Base-by-base conservation (phyloP, 64 coral and sea anemone species). In the Trachythela sp. region DNA sequence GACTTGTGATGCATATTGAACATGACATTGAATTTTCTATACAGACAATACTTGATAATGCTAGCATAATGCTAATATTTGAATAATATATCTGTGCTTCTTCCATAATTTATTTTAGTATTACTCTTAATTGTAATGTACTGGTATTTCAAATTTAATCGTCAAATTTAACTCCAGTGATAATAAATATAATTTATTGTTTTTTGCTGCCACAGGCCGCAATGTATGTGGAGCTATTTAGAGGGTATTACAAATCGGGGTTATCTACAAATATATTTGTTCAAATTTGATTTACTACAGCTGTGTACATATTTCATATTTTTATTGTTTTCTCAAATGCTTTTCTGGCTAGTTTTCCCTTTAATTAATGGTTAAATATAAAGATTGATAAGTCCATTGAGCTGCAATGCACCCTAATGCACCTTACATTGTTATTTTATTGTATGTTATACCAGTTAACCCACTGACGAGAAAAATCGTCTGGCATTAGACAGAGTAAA, bases 1-100 rank as follows among this genome's bases (percentile, higher is more conserved):
- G 89, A 91, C 50, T 59, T 48, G 31, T 91, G 20, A 91, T 64
- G 13, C 24, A 64, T 18, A 6, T 4, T 45, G 42, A 11, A 45
- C 11, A 11, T 45, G 11, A 45, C 42, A 45, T 45, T 64, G 24
- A 64, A 64, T 64, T 24, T 64, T n/a, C 56, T 27, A n/a, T 11
- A n/a, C 26, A 64, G 8, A 8, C 17, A 64, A 64, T 1, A 26
- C 24, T 20, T 64, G 56, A 64, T 0, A 64, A 0, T n/a, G 13
- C 42, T 45, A 45, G 42, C 42, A 45, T 6, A 45, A 45, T 45
- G 4, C 11, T 45, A 45, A 6, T 45, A 45, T 45, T 45, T 45
- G 4, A 45, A 45, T 45, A 45, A 45, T 45, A 6, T 45, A 45
- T 45, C 42, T 11, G 42, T 11, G 42, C 30, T 68, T 7, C 18